phyloP scores from a whole-genome alignment of 2,113 vertebrate genomes.

The Phyllopteryx taeniolatus region DNA sequence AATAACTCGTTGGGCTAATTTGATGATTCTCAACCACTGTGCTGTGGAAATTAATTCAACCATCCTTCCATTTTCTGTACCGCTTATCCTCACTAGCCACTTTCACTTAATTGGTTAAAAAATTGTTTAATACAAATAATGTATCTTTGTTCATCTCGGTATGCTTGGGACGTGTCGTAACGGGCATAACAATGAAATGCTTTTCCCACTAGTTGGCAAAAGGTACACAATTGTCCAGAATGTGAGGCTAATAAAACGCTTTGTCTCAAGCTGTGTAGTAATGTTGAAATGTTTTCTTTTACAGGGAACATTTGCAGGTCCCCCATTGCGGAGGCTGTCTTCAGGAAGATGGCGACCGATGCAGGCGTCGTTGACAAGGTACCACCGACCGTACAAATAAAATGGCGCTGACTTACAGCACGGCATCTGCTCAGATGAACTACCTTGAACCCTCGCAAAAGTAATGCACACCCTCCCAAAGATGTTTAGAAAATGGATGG shows the following conservation, averaged over 20 bases:
- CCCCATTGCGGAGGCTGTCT: constrained; percentile 96
- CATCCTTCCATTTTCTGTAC: too few species aligned
- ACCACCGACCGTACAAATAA: constrained; percentile 23
- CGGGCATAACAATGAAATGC: too few species aligned
- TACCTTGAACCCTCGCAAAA: not conserved
- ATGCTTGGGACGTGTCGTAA: too few species aligned
- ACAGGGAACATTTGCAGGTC: constrained; percentile 96
- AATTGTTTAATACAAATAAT: too few species aligned
- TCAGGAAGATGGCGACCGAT: constrained; percentile 86
- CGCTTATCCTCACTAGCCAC: too few species aligned
- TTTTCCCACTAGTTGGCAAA: too few species aligned
- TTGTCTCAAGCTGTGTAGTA: not conserved
- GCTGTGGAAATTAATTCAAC: too few species aligned
- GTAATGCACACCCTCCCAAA: not conserved
- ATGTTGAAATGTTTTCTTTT: constrained; percentile 36
- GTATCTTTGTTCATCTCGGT: too few species aligned
- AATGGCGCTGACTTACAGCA: not conserved
- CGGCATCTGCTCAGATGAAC: not conserved
- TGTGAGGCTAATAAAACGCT: not conserved
- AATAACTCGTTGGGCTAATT: too few species aligned
- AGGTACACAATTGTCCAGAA: not conserved
- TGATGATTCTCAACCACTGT: too few species aligned
- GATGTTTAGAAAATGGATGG: too few species aligned
- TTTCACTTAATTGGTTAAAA: too few species aligned
- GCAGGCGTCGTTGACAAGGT: constrained; percentile 80